Evolutionary conservation across 2,113 vertebrate species (phyloP), one percentile per base, ranked within the genome.

Genomic region (Neolamprologus hecqui): DNA sequence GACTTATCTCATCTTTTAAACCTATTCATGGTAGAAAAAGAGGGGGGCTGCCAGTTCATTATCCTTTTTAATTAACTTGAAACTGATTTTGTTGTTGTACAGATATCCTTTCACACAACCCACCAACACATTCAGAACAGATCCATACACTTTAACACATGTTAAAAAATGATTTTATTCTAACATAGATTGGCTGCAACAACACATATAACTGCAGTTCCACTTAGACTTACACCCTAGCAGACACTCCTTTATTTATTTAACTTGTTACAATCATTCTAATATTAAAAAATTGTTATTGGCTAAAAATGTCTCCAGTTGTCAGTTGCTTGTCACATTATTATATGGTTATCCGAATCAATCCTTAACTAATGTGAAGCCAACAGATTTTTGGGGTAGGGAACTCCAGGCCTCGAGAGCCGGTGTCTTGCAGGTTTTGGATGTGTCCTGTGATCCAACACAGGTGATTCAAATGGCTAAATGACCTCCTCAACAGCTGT

Each of bases 321-420:
- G 33, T 65, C 33, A 65, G 60, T 21, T 65, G 3, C 19, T 40
- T 70, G 63, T 21, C 35, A 70, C 63, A 70, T 70, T 42, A 14
- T 70, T 42, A 4, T 73, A 45, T 45, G 21, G 21, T 26, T 23
- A 23, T 45, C 35, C 0, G 0, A 45, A 3, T 40, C 14, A 28
- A 28, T 75, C 21, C 68, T 28, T 45, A 45, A 45, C 68, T 45
- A 73, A 73, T 73, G 40, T 47, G 23, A 75, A 47, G 23, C 14
- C 40, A 17, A 47, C 21, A 47, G 40, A 28, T 47, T 17, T 17
- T 17, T 28, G 23, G 5, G 57, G 1, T 60, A 17, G 57, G 57
- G 14, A 60, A 60, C 26, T 60, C 57, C 57, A 60, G 57, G 26
- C 14, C 26, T 31, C 5, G 5, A 58, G 57, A 9, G 57, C 14